These are phyloP conservation scores for Dynastes tityus DNA, from an alignment of 2,888 invertebrate genomes.

Conservation along the genomic window DNA sequence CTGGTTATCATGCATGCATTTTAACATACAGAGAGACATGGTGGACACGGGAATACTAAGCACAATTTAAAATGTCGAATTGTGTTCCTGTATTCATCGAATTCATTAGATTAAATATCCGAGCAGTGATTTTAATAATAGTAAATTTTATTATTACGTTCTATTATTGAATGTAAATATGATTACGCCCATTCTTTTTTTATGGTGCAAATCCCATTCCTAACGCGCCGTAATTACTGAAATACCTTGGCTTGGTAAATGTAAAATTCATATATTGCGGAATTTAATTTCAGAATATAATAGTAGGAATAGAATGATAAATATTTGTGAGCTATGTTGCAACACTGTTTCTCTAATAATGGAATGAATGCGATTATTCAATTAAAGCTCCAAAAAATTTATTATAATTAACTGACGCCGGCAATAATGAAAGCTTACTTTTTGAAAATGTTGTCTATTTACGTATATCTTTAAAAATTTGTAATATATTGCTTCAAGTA, in stretches of 20 bases:
- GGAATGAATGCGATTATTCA: background rate
- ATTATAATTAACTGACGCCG: background rate
- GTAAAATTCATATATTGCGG: constrained; percentile 10
- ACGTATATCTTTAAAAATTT: background rate
- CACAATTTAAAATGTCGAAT: background rate
- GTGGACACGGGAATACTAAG: background rate
- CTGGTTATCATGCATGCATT: background rate
- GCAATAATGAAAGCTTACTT: background rate
- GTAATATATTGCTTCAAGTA: too few relatives aligned
- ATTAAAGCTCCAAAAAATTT: background rate
- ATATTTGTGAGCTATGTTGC: background rate
- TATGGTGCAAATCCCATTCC: constrained; percentile 1
- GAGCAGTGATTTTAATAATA: constrained; percentile 23
- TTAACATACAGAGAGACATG: background rate
- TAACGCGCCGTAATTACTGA: constrained; percentile 10
- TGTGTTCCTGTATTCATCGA: constrained; percentile 13
- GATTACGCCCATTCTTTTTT: constrained; percentile 9
- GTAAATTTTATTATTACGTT: constrained; percentile 30
- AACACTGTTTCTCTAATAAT: constrained; percentile 5
- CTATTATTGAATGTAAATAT: constrained; percentile 33
- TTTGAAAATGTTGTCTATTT: background rate
- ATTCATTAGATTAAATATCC: constrained; percentile 36
- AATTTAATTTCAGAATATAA: constrained; percentile 14
- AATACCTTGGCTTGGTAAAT: background rate
- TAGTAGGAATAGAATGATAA: background rate